Percentiles rank a stretch among this genome's conserved stretches.
These are phyloP conservation scores for Scaptomyza montana DNA, from an alignment of 1,140 invertebrate genomes.

Conservation along the genomic window DNA sequence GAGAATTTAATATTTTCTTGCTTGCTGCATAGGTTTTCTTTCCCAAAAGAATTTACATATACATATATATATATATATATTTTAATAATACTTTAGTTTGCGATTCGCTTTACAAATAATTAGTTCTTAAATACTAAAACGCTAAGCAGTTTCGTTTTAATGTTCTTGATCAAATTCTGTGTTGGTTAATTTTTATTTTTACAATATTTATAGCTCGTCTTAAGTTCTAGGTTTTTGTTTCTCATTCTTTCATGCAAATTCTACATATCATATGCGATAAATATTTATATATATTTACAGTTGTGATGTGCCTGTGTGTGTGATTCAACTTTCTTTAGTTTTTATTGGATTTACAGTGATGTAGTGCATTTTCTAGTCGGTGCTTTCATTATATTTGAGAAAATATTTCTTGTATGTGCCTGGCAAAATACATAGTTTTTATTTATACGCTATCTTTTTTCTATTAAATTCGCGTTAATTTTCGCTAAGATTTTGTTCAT, in stretches of 20 bases:
- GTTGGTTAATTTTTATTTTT: constrained; percentile 32
- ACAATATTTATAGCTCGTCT: constrained; percentile 64
- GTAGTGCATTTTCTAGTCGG: constrained; percentile 36
- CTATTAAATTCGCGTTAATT: constrained; percentile 71
- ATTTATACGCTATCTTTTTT: constrained; percentile 19
- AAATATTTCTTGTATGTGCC: constrained; percentile 51
- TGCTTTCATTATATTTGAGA: constrained; percentile 42
- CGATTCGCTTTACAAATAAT: constrained; percentile 67
- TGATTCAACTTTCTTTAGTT: constrained; percentile 21
- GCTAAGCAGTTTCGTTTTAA: constrained; percentile 29
- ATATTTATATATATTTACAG: constrained; percentile 41
- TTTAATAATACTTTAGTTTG: constrained; percentile 78
- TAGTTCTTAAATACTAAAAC: constrained; percentile 47
- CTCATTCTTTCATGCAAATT: constrained; percentile 30
- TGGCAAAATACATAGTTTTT: constrained; percentile 33
- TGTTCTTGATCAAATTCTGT: background rate
- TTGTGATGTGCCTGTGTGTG: constrained; percentile 58
- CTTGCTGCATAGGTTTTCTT: constrained; percentile 49
- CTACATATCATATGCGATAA: constrained; percentile 5
- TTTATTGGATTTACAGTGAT: constrained; percentile 69
- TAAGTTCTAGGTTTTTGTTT: constrained; percentile 25
- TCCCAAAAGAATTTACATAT: constrained; percentile 39
- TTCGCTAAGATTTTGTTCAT: constrained; percentile 43
- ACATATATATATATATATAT: constrained; percentile 33
- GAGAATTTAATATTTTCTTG: constrained; percentile 28